Percentiles rank a stretch among this genome's conserved stretches.
phyloP scores from a whole-genome alignment of 2,797 vertebrate species.

The Cirrhinus molitorella region DNA sequence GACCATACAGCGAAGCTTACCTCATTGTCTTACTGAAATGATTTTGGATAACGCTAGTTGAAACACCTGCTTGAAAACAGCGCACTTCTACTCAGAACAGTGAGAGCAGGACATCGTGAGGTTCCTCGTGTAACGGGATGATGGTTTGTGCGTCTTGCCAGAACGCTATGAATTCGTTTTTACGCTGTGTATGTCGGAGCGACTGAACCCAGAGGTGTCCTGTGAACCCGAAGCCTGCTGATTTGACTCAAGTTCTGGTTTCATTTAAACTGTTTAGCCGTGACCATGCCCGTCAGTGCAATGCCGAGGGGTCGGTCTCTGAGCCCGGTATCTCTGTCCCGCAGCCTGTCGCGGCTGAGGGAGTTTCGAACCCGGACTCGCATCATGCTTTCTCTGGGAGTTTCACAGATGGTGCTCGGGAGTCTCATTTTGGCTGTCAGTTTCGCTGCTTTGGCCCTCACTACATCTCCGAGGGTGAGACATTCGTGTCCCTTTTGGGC shows the following conservation, averaged over 20 bases:
- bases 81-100: not conserved
- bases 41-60: slow-evolving; percentile 4
- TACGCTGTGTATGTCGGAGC: slow-evolving; percentile 20
- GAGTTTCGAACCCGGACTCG: slow-evolving; percentile 90
- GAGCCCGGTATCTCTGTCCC: slow-evolving; percentile 88
- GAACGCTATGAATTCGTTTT: slow-evolving; percentile 30
- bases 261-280: slow-evolving; percentile 25
- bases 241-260: slow-evolving; percentile 46
- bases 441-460: slow-evolving; percentile 96
- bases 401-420: slow-evolving; percentile 95
- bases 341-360: slow-evolving; percentile 90
- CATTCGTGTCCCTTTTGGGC: slow-evolving; percentile 99
- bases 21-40: slow-evolving; percentile 3
- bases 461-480: slow-evolving; percentile 93
- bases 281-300: slow-evolving; percentile 83
- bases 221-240: slow-evolving; percentile 19
- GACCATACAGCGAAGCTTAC: slow-evolving; percentile 34
- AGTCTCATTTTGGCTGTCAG: slow-evolving; percentile 96
- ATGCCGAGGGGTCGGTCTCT: slow-evolving; percentile 83
- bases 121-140: slow-evolving; percentile 12
- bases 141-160: slow-evolving; percentile 43
- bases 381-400: slow-evolving; percentile 93
- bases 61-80: slow-evolving; percentile 34
- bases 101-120: slow-evolving; percentile 6
- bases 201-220: slow-evolving; percentile 26